Evolutionary conservation across 2,113 vertebrate species (phyloP).

Genomic region (Phrynocephalus versicolor): DNA sequence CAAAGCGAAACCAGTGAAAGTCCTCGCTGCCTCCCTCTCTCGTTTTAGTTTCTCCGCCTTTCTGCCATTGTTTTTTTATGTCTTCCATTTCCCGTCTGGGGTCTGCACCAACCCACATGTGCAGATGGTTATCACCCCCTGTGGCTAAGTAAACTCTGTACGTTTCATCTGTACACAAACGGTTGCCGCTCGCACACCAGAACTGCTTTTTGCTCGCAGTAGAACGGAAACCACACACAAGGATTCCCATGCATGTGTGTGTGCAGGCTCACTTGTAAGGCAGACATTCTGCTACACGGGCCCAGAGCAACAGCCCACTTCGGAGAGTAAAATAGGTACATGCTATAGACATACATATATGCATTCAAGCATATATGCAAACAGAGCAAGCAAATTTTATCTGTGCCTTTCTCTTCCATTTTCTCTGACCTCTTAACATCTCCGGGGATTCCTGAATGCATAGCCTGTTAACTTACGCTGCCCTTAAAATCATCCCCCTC

Average conservation of each 20-base stretch:
- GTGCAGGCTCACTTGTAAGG: background rate
- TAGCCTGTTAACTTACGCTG: background rate
- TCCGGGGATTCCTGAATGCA: background rate
- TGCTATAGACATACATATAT: background rate
- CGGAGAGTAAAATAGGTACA: background rate
- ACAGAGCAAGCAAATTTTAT: background rate
- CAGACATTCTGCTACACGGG: background rate
- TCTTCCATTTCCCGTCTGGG: slow-evolving; percentile 11
- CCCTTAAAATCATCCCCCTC: background rate
- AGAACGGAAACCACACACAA: slow-evolving; percentile 30
- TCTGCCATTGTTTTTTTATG: background rate
- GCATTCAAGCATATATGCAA: background rate
- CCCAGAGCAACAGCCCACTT: background rate
- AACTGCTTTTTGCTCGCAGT: slow-evolving; percentile 15
- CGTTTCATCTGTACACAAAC: slow-evolving; percentile 14
- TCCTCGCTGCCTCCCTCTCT: background rate
- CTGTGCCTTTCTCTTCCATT: background rate
- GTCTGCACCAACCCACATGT: slow-evolving; percentile 17
- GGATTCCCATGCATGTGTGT: background rate
- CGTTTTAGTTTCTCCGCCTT: background rate
- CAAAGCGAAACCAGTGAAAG: background rate
- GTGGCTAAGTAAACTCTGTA: slow-evolving; percentile 19
- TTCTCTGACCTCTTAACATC: background rate
- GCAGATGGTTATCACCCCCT: slow-evolving; percentile 22
- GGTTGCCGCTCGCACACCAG: slow-evolving; percentile 12